Base-by-base conservation (phyloP, 37 sponge, comb jelly and placozoan species). In the Halisarca cf. caerulea region DNA sequence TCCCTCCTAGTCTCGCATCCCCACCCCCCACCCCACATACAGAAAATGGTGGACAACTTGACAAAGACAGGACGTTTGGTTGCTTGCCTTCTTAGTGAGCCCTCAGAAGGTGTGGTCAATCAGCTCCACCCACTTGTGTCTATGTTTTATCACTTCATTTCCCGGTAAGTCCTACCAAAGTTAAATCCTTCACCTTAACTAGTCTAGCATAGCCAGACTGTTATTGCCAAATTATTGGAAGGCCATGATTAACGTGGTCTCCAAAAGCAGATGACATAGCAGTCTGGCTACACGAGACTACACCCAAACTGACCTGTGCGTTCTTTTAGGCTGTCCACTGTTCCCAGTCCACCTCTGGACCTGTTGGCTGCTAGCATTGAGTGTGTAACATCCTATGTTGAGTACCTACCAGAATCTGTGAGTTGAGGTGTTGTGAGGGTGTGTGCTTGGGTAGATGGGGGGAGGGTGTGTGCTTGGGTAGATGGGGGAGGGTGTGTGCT, bases 321-420 rank as follows among this genome's bases (percentile, higher is more conserved):
- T n/a, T n/a, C n/a, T n/a, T 58, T 25, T 78, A 91, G 90, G 51
- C 83, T 87, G 35, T 81, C 87, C 28, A 2, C 81, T 28, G 71
- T 84, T 18, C 90, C 90, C 14, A 28, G 77, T 32, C 93, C 90
- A 0, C 90, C 93, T 7, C 32, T 53, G 21, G 30, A 60, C 18
- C 70, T 92, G 18, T 21, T 92, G 33, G 87, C 93, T n/a, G 71
- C 84, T 45, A 83, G 90, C 72, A 68, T 92, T n/a, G 35, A 86
- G 51, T 89, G 90, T 54, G 21, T 86, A 2, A 83, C 87, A n/a
- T 89, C 85, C 53, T 83, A 85, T 59, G 70, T 82, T 8, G 72
- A 82, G n/a, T 44, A 80, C 30, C 45, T 78, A 11, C 28, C 66
- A 3, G 4, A 60, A 58, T 18, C 33, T 24, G 51, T 66, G 51